These are phyloP conservation scores for Eristalis arbustorum DNA, from an alignment of 2,888 invertebrate species.

Conservation along the genomic window DNA sequence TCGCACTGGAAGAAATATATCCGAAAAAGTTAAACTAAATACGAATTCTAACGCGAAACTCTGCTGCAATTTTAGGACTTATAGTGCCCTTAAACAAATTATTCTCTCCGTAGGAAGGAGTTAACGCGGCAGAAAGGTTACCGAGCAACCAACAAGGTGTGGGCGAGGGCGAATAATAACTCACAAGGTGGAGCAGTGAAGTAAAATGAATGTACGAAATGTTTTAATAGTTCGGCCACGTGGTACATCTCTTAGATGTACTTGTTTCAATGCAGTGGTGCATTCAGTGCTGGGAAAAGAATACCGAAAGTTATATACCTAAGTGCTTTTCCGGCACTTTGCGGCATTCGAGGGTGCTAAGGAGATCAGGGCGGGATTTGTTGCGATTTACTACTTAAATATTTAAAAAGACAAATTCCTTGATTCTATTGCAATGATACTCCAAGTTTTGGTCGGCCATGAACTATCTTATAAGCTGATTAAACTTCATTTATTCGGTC, in stretches of 20 bases:
- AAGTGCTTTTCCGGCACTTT: neutral
- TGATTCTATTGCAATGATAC: too few species aligned
- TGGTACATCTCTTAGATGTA: slow-evolving; percentile 2
- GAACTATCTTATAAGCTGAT: too few species aligned
- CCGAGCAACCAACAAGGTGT: neutral
- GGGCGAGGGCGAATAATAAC: slow-evolving; percentile 25
- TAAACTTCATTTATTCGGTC: neutral
- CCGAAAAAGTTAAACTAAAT: slow-evolving; percentile 27
- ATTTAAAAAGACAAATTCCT: neutral
- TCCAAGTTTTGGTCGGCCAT: too few species aligned
- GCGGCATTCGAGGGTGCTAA: neutral
- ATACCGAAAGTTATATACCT: slow-evolving; percentile 20
- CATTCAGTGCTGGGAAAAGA: neutral
- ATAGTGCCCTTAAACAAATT: slow-evolving; percentile 38
- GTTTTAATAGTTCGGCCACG: slow-evolving; percentile 26
- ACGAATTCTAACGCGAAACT: slow-evolving; percentile 29
- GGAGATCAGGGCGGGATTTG: neutral
- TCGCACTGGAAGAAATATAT: slow-evolving; percentile 19
- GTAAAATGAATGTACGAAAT: slow-evolving; percentile 19
- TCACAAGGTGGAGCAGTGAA: slow-evolving; percentile 17
- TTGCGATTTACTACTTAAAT: neutral
- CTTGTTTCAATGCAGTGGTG: neutral
- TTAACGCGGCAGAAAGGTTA: slow-evolving; percentile 21
- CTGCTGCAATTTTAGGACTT: slow-evolving; percentile 28
- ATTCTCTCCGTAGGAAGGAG: slow-evolving; percentile 30